Evolutionary conservation across 2,888 invertebrate species (phyloP).

Genomic region (Parochlus steinenii): DNA sequence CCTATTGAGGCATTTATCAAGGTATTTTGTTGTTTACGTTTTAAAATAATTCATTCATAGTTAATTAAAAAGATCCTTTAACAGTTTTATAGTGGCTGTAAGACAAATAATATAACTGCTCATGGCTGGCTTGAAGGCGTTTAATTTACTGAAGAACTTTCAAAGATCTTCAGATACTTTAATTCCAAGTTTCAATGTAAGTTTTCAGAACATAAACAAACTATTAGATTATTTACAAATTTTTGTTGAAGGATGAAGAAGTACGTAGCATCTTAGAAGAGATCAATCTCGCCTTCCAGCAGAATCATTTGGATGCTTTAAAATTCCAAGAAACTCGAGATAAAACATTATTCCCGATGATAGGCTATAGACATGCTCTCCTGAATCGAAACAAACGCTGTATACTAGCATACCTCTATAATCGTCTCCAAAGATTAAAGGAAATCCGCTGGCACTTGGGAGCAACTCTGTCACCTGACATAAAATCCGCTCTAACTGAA

Average conservation of each 20-base stretch:
- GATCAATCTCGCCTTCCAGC: conserved; percentile 65
- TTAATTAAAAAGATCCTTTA: no score
- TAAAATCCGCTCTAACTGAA: conserved; percentile 60
- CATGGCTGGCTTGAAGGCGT: conserved; percentile 9
- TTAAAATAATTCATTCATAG: no score
- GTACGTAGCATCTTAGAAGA: conserved; percentile 74
- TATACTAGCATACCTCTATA: conserved; percentile 66
- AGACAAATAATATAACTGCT: no score
- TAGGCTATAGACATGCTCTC: conserved; percentile 71
- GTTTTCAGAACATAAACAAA: no score
- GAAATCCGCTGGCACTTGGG: conserved; percentile 94
- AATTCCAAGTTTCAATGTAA: conserved; percentile 12
- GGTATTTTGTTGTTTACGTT: no score
- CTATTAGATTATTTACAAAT: no score
- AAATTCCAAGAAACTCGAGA: conserved; percentile 36
- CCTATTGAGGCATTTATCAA: no score
- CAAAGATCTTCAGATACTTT: conserved; percentile 10
- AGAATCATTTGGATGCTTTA: conserved; percentile 66
- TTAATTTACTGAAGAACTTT: conserved; percentile 9
- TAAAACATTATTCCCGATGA: conserved; percentile 48
- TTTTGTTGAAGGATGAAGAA: conserved; percentile 61
- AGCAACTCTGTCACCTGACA: conserved; percentile 71
- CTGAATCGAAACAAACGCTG: conserved; percentile 82
- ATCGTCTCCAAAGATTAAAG: conserved; percentile 61
- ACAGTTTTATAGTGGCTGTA: no score